These are phyloP conservation scores for Meliscaeva auricollis DNA, from an alignment of 2,888 invertebrate species.

Conservation along the genomic window DNA sequence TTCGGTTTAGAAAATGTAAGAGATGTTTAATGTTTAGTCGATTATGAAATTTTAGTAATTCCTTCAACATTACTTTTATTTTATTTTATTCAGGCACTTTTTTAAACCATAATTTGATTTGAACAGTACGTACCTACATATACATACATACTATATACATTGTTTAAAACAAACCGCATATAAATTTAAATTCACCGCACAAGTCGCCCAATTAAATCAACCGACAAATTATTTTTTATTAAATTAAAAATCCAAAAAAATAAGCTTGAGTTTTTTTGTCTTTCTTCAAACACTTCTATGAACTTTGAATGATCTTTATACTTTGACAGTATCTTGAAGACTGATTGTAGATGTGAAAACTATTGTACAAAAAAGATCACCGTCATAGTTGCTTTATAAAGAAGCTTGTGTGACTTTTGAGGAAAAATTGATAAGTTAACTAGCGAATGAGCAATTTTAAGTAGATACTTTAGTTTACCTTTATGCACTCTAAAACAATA, in stretches of 20 bases:
- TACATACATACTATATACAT: too few species aligned
- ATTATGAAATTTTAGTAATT: too few species aligned
- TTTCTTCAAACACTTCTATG: not conserved
- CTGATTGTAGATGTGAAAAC: conserved; percentile 27
- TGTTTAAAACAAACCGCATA: too few species aligned
- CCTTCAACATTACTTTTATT: not conserved
- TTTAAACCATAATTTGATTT: not conserved
- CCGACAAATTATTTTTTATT: not conserved
- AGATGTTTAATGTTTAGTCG: too few species aligned
- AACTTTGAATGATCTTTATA: not conserved
- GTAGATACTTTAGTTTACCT: too few species aligned
- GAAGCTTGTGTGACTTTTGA: conserved; percentile 50
- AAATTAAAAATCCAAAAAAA: not conserved
- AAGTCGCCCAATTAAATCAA: not conserved
- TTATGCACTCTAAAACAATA: too few species aligned
- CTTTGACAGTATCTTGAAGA: conserved; percentile 39
- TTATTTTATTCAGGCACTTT: not conserved
- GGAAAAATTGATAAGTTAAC: too few species aligned
- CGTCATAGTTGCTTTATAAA: conserved; percentile 26
- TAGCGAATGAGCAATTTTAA: too few species aligned
- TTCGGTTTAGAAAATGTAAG: too few species aligned
- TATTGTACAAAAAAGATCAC: conserved; percentile 28
- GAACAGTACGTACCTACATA: too few species aligned
- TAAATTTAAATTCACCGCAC: too few species aligned
- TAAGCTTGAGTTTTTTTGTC: too few species aligned